These are phyloP conservation scores for Hypomecis punctinalis DNA, from an alignment of 2,888 invertebrate species.

Conservation along the genomic window DNA sequence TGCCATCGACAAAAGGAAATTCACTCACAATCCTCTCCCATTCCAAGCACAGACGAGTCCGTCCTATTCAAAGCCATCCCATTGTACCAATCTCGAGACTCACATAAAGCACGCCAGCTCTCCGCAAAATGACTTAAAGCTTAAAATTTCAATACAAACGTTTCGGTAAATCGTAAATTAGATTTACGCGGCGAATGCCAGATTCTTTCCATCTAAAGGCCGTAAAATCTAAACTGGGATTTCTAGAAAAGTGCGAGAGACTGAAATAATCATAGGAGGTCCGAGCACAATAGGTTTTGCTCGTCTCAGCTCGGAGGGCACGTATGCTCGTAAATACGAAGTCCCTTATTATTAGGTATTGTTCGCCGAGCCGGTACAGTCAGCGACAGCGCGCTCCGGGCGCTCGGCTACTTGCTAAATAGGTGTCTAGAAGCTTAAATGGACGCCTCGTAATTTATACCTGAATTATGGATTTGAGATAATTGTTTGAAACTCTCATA, in stretches of 20 bases:
- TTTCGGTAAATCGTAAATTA: constrained; percentile 66
- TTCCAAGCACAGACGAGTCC: constrained; percentile 13
- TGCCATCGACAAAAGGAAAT: constrained; percentile 16
- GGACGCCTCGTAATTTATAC: constrained; percentile 40
- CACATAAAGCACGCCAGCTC: constrained; percentile 42
- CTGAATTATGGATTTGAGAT: constrained; percentile 29
- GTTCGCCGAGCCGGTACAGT: constrained; percentile 78
- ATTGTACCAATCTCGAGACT: constrained; percentile 33
- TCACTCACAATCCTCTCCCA: constrained; percentile 15
- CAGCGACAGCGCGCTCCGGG: constrained; percentile 52
- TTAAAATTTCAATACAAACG: constrained; percentile 56
- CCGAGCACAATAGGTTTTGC: constrained; percentile 79
- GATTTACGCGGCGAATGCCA: constrained; percentile 61
- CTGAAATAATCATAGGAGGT: constrained; percentile 84
- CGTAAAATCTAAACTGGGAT: constrained; percentile 74
- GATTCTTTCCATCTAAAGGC: constrained; percentile 68
- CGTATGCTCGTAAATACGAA: constrained; percentile 83
- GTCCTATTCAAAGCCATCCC: constrained; percentile 17
- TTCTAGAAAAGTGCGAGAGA: constrained; percentile 77
- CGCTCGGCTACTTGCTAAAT: constrained; percentile 42
- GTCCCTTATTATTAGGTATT: constrained; percentile 84
- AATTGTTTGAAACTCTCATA: constrained; percentile 29
- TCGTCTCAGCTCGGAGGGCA: constrained; percentile 78
- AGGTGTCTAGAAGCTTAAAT: constrained; percentile 32
- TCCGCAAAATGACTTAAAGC: constrained; percentile 53